Percentiles rank a stretch among this genome's conserved stretches.
Conservation (phyloP, 2,888 invertebrate genomes). For the Leptopilina syphax region DNA sequence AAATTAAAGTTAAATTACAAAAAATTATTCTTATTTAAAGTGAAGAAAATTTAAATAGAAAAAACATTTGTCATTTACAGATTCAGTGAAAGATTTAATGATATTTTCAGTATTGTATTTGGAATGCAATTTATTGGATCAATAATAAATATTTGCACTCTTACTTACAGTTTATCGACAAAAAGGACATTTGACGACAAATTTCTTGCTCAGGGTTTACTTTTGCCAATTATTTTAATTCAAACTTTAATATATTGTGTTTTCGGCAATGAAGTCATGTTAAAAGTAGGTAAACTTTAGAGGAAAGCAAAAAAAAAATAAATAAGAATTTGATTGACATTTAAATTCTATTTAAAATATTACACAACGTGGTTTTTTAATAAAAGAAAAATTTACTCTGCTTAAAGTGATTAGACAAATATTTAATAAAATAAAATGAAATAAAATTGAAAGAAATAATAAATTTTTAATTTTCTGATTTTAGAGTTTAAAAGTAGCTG, state of each 20-base stretch:
- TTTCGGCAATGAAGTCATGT: constrained; percentile 63
- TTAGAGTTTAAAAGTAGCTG: constrained; percentile 58
- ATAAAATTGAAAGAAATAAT: no score
- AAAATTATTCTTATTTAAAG: no score
- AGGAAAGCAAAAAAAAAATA: no score
- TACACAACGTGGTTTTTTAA: no score
- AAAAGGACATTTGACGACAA: background rate
- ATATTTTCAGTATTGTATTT: background rate
- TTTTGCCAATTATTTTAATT: constrained; percentile 41
- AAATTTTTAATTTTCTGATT: constrained; percentile 12
- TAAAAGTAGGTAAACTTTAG: constrained; percentile 58
- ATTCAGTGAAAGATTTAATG: background rate
- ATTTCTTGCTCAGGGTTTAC: background rate
- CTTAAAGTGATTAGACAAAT: no score
- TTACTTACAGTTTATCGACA: background rate
- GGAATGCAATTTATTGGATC: background rate
- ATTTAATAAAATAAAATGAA: no score
- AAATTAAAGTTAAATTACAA: no score
- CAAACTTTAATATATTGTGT: constrained; percentile 65
- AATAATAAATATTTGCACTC: background rate
- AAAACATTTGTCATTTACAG: no score
- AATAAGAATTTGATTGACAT: no score
- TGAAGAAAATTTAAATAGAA: background rate
- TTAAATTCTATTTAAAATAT: no score
- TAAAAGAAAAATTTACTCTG: no score